Evolutionary conservation across 1,140 invertebrate genomes (phyloP), one percentile per base, ranked within the genome.

Genomic region (Condylostylus longicornis): DNA sequence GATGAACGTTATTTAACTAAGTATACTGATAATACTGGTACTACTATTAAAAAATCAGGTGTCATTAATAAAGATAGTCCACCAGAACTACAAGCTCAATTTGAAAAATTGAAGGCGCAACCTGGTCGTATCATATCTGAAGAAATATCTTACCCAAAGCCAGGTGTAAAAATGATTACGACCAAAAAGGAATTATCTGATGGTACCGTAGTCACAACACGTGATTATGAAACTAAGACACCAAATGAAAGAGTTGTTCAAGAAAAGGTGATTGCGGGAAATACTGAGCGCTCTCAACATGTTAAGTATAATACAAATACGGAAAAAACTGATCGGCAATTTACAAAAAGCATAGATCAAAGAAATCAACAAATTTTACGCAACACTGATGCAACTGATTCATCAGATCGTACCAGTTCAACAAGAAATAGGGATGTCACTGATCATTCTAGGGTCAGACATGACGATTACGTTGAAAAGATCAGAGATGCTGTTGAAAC

Each of bases 171-270:
- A 54, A 65, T 75, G 40, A 68, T 68, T 10, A 70, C 69, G 17
- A 74, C 75, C 42, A 75, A 71, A 2, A 68, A 72, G 44, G 65
- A 66, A 18, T 51, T 75, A n/a, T 68, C 71, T 10, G 72, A 76
- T 48, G 74, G 74, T 14, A 72, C 71, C 13, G 64, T 63, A 40
- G 67, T 75, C 3, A 75, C 72, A 15, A 75, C 72, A 42, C 75
- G 71, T 22, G 64, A 66, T 33, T 69, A 72, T 25, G 72, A 75
- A 43, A 73, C 70, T 17, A 68, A 65, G 21, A 28, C 38, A 15
- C 22, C 20, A 17, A n/a, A n/a, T n/a, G n/a, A n/a, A n/a, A n/a
- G n/a, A n/a, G n/a, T n/a, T n/a, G 22, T 23, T 23, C 6, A 23
- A 7, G 22, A n/a, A n/a, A n/a, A n/a, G n/a, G n/a, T n/a, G n/a